phyloP scores from a whole-genome alignment of 2,888 invertebrate species.

The Cecidostiba fungosa region DNA sequence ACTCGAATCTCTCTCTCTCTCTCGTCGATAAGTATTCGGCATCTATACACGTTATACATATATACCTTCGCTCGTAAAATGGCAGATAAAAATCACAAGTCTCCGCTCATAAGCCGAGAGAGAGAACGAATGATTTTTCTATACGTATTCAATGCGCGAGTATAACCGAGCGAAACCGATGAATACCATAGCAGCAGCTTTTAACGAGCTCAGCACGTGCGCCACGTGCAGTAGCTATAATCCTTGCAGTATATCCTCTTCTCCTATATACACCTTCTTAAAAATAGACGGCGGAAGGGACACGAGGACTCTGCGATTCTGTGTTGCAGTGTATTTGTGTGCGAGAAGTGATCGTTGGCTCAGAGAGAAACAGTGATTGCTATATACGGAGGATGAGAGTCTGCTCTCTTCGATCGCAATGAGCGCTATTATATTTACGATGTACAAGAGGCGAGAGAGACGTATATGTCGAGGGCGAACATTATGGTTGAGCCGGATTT shows the following conservation, averaged over 20 bases:
- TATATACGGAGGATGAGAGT: neutral
- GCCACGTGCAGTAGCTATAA: neutral
- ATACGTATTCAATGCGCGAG: neutral
- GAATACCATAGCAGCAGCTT: neutral
- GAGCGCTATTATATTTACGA: slow-evolving; percentile 34
- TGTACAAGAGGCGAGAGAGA: neutral
- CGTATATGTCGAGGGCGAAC: neutral
- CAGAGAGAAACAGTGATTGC: neutral
- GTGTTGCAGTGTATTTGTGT: neutral
- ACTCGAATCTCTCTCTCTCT: slow-evolving; percentile 34
- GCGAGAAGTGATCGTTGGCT: neutral
- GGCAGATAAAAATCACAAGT: neutral
- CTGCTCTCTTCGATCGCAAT: neutral
- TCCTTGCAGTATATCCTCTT: neutral
- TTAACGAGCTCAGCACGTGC: slow-evolving; percentile 37
- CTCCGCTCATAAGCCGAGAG: neutral
- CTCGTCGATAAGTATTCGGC: neutral
- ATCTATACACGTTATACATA: neutral
- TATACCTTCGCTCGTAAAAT: neutral
- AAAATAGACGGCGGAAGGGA: slow-evolving; percentile 19
- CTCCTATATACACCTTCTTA: neutral
- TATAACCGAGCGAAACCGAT: neutral
- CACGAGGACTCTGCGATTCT: neutral
- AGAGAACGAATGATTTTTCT: neutral
- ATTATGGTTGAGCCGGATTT: slow-evolving; percentile 19